phyloP scores from a whole-genome alignment of 2,888 invertebrate genomes.

The Philonicus albiceps region DNA sequence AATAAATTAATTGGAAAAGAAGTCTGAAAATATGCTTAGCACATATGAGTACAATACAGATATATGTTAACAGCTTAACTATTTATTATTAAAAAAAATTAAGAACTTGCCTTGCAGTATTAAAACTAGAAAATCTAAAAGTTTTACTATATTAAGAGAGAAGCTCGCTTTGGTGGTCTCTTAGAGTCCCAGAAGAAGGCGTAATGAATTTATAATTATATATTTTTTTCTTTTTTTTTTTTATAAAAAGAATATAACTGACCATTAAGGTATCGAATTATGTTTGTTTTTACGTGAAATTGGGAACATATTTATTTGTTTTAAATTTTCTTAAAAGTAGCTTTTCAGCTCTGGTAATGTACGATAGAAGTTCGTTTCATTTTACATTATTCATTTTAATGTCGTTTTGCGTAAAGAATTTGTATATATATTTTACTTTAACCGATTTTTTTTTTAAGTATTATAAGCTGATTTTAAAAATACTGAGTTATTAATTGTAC shows the following conservation, averaged over 20 bases:
- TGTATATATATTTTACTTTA: no score
- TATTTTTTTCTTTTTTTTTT: neutral
- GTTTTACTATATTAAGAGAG: neutral
- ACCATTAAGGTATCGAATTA: neutral
- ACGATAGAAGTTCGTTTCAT: neutral
- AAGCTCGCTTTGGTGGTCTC: slow-evolving; percentile 27
- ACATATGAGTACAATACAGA: neutral
- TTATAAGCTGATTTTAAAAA: no score
- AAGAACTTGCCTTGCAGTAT: slow-evolving; percentile 7
- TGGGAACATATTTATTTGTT: neutral
- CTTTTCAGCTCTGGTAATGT: neutral
- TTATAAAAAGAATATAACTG: neutral
- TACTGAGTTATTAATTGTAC: no score
- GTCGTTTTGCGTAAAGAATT: neutral
- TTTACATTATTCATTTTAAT: neutral
- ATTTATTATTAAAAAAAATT: neutral
- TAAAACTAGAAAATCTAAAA: neutral
- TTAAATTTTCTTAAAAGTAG: neutral
- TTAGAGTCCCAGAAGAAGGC: slow-evolving; percentile 22
- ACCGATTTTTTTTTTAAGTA: neutral
- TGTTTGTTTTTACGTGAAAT: neutral
- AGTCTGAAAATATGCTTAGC: neutral
- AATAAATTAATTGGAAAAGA: neutral
- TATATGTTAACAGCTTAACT: neutral
- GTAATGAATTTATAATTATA: neutral